Conservation (phyloP, 2,113 vertebrate species). For the Morone chrysops region DNA sequence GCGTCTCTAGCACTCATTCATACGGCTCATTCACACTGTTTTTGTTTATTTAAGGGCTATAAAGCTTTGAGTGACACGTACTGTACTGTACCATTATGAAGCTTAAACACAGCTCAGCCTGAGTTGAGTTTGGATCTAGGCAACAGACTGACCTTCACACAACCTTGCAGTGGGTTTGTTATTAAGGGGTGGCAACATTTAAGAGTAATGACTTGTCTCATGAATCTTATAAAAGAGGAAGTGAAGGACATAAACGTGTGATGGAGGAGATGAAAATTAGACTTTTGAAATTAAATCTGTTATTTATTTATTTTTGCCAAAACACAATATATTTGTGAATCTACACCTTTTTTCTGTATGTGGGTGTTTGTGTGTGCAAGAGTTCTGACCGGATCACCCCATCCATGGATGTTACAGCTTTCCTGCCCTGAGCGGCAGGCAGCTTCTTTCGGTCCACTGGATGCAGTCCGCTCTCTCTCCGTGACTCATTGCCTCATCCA, state of each 20-base stretch:
- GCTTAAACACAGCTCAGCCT: slow-evolving; percentile 10
- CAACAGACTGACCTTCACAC: slow-evolving; percentile 71
- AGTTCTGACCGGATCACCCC: slow-evolving; percentile 29
- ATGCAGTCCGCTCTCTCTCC: slow-evolving; percentile 46
- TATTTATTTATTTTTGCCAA: background rate
- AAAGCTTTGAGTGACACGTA: slow-evolving; percentile 6
- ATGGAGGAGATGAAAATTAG: background rate
- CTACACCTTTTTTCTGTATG: background rate
- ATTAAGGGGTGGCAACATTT: slow-evolving; percentile 16
- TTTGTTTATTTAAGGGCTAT: slow-evolving; percentile 56
- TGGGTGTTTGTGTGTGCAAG: slow-evolving; percentile 25
- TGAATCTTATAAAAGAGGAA: slow-evolving; percentile 13
- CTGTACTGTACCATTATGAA: slow-evolving; percentile 8
- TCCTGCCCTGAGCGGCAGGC: slow-evolving; percentile 54
- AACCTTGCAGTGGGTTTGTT: slow-evolving; percentile 65
- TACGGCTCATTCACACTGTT: slow-evolving; percentile 57
- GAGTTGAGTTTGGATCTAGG: slow-evolving; percentile 16
- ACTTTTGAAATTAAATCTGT: slow-evolving; percentile 5
- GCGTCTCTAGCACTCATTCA: slow-evolving; percentile 53
- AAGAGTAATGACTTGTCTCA: slow-evolving; percentile 18
- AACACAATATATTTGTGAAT: background rate
- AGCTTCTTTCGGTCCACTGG: slow-evolving; percentile 69
- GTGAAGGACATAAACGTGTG: background rate
- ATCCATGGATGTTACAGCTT: slow-evolving; percentile 35
- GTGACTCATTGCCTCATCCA: slow-evolving; percentile 68